These are phyloP conservation scores for Steromphala cineraria DNA, from an alignment of 2,888 invertebrate species.

Conservation along the genomic window DNA sequence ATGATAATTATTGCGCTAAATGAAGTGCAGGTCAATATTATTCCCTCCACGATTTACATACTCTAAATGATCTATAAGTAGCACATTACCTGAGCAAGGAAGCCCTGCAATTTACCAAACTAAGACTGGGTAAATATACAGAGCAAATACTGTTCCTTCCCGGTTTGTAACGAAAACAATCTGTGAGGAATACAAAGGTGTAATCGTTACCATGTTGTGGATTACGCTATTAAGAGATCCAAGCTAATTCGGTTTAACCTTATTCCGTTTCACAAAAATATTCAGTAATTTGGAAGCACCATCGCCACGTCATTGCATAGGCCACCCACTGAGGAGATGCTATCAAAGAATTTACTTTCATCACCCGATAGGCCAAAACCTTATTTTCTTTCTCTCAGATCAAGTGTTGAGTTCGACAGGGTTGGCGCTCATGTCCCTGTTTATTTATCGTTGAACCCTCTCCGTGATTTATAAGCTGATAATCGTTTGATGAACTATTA, in stretches of 20 bases:
- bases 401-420: background rate
- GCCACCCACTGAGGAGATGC: conserved; percentile 10
- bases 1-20: too few species aligned
- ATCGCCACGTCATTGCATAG: background rate
- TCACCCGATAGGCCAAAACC: background rate
- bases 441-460: background rate
- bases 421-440: background rate
- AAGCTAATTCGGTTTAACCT: background rate
- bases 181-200: background rate
- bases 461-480: background rate
- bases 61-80: too few species aligned
- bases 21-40: too few species aligned
- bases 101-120: too few species aligned
- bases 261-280: background rate
- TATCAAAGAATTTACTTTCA: background rate
- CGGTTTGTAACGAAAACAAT: background rate
- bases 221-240: background rate
- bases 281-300: background rate
- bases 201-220: background rate
- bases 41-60: too few species aligned
- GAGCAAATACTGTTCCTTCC: background rate
- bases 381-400: background rate
- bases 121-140: background rate
- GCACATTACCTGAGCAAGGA: too few species aligned
- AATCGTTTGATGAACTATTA: background rate